Conservation (phyloP, 2,888 invertebrate species). For the Drosophila nr. medialis region DNA sequence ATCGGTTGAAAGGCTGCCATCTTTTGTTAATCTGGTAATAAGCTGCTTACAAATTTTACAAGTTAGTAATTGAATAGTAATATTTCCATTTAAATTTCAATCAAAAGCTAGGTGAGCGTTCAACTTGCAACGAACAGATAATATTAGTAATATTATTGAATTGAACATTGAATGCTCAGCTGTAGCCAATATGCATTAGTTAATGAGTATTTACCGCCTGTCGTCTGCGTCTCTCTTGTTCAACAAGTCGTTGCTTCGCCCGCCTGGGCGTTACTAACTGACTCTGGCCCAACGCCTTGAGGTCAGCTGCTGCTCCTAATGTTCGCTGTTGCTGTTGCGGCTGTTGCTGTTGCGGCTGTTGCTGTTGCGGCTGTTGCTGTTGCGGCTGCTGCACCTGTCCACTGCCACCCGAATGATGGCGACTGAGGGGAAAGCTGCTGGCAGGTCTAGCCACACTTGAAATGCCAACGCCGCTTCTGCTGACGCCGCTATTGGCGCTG, state of each 20-base stretch:
- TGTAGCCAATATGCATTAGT: neutral
- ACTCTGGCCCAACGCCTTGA: constrained; percentile 81
- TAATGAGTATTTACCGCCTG: constrained; percentile 89
- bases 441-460: constrained; percentile 37
- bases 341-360: neutral
- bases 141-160: too few species aligned
- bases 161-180: neutral
- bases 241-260: constrained; percentile 92
- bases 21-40: constrained; percentile 98
- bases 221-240: constrained; percentile 95
- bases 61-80: neutral
- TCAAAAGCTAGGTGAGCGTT: neutral
- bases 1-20: constrained; percentile 99
- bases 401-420: constrained; percentile 39
- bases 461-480: constrained; percentile 27
- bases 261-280: constrained; percentile 88
- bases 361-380: constrained; percentile 54
- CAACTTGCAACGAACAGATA: neutral
- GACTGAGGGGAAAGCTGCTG: constrained; percentile 40
- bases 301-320: constrained; percentile 64
- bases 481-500: constrained; percentile 27
- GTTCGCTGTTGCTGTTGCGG: too few species aligned
- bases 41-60: constrained; percentile 86
- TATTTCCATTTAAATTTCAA: too few species aligned
- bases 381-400: constrained; percentile 38